These are phyloP conservation scores for Coendou prehensilis DNA, from an alignment of 2,797 vertebrate species.

Conservation along the genomic window DNA sequence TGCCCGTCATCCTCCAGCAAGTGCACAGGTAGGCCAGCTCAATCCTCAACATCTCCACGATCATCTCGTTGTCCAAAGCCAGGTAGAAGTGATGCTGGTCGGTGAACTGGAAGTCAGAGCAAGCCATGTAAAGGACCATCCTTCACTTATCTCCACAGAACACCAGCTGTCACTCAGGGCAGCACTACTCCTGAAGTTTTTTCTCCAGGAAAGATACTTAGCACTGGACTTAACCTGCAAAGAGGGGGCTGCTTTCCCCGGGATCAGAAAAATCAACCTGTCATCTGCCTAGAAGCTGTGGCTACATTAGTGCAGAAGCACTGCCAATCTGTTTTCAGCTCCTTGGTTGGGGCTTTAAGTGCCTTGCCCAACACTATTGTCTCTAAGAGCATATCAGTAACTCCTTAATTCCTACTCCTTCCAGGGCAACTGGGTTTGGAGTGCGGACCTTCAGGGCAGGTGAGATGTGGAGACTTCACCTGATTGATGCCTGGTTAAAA, in stretches of 20 bases:
- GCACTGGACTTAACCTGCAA: background rate
- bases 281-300: background rate
- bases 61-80: constrained; percentile 99
- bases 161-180: background rate
- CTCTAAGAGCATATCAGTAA: constrained; percentile 61
- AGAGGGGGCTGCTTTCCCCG: background rate
- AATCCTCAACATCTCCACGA: constrained; percentile 98
- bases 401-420: background rate
- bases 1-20: constrained; percentile 98
- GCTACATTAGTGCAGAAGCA: background rate
- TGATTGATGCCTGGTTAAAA: constrained; percentile 15
- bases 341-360: background rate
- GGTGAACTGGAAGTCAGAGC: constrained; percentile 92
- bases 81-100: constrained; percentile 99
- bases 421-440: background rate
- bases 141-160: background rate
- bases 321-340: background rate
- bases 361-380: background rate
- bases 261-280: constrained; percentile 3
- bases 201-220: constrained; percentile 17
- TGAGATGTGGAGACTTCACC: background rate
- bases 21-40: constrained; percentile 97
- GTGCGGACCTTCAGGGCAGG: background rate
- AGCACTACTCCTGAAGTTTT: background rate
- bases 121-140: constrained; percentile 15